Evolutionary conservation across 2,797 vertebrate genomes (phyloP).

Genomic region (Cynodonichthys magdalenae): DNA sequence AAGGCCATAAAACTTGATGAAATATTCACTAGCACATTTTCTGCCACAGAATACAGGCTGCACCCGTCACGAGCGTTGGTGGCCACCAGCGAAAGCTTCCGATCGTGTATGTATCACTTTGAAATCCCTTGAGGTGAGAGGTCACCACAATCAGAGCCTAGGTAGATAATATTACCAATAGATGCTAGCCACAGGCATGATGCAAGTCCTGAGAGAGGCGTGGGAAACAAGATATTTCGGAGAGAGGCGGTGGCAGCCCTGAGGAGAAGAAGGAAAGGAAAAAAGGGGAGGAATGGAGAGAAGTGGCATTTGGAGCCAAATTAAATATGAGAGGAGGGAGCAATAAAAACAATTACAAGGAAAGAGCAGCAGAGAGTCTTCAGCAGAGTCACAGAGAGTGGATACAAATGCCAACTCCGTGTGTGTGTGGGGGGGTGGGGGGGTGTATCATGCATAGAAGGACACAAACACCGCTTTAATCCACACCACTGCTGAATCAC

Average conservation of each 20-base stretch:
- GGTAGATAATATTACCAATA: conserved; percentile 47
- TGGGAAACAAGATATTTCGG: conserved; percentile 20
- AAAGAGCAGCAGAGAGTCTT: conserved; percentile 31
- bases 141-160: conserved; percentile 38
- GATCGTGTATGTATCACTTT: conserved; percentile 28
- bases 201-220: conserved; percentile 32
- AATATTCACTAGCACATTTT: conserved; percentile 61
- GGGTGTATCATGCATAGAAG: not conserved
- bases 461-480: conserved; percentile 10
- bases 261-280: not conserved
- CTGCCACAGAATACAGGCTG: conserved; percentile 32
- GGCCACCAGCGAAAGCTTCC: conserved; percentile 37
- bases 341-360: conserved; percentile 26
- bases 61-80: conserved; percentile 47
- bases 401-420: conserved; percentile 62
- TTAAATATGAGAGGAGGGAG: conserved; percentile 10
- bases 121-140: conserved; percentile 29
- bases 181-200: conserved; percentile 32
- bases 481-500: conserved; percentile 29
- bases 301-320: not conserved
- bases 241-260: conserved; percentile 20
- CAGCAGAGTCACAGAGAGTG: conserved; percentile 48
- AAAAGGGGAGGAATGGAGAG: conserved; percentile 4
- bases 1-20: conserved; percentile 47
- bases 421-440: conserved; percentile 41